Evolutionary conservation across 2,797 vertebrate species (phyloP).

Genomic region (Scomberomorus guttatus): DNA sequence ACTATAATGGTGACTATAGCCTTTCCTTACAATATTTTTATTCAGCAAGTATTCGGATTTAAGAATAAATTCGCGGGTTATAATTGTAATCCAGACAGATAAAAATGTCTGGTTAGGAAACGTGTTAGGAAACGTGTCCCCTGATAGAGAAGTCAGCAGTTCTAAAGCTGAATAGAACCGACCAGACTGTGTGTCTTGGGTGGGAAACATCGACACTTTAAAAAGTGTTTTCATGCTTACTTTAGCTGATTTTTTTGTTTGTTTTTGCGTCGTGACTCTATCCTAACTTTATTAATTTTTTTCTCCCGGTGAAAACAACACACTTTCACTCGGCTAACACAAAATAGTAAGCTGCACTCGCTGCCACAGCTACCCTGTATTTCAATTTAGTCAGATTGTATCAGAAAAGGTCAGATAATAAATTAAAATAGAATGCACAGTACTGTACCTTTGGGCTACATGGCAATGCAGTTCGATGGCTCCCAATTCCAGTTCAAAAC

Average conservation of each 20-base stretch:
- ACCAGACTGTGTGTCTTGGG: not conserved
- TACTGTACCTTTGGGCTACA: constrained; percentile 42
- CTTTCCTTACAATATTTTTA: not conserved
- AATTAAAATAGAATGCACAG: not conserved
- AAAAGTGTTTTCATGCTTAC: no score
- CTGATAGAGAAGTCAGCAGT: not conserved
- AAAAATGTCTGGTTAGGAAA: not conserved
- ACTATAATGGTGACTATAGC: not conserved
- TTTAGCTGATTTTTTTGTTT: no score
- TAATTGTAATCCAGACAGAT: not conserved
- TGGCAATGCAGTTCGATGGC: not conserved
- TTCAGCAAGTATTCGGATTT: not conserved
- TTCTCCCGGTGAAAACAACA: not conserved
- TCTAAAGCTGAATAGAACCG: not conserved
- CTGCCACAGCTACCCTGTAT: no score
- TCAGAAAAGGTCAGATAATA: not conserved
- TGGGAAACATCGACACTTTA: no score
- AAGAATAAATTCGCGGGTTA: not conserved
- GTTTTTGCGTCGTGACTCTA: not conserved
- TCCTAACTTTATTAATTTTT: not conserved
- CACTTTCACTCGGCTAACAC: not conserved
- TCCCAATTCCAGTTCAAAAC: not conserved
- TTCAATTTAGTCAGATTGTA: not conserved
- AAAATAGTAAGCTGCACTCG: not conserved
- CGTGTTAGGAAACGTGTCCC: no score